These are phyloP conservation scores for Phocides pigmalion DNA, from an alignment of 1,140 invertebrate species.

Conservation along the genomic window DNA sequence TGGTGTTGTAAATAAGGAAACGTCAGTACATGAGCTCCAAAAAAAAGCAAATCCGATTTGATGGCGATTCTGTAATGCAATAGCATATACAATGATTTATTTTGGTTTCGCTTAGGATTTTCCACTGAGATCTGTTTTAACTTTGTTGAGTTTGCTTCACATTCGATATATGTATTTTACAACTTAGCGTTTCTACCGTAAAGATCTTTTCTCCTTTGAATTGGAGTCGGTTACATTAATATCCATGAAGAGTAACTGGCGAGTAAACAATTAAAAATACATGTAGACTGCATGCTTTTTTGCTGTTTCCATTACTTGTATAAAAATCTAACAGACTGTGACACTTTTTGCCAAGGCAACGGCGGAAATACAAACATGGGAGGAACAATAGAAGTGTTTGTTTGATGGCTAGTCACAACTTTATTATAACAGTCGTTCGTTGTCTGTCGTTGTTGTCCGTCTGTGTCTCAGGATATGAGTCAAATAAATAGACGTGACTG, in stretches of 20 bases:
- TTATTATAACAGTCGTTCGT: constrained; percentile 50
- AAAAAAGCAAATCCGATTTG: constrained; percentile 2
- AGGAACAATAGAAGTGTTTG: constrained; percentile 69
- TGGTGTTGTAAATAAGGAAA: constrained; percentile 29
- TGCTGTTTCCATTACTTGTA: no score
- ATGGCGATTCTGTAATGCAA: constrained; percentile 14
- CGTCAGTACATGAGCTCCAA: constrained; percentile 2
- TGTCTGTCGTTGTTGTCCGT: constrained; percentile 46
- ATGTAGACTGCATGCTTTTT: no score
- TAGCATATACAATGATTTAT: neutral
- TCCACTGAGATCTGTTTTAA: constrained; percentile 1
- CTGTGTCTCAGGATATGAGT: constrained; percentile 59
- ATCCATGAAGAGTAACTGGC: no score
- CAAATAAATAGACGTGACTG: constrained; percentile 48
- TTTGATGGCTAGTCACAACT: constrained; percentile 53
- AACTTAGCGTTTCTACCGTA: no score
- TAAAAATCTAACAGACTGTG: constrained; percentile 34
- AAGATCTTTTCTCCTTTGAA: no score
- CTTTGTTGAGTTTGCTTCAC: neutral
- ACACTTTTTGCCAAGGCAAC: constrained; percentile 55
- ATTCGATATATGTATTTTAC: no score
- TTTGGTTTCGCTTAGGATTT: neutral
- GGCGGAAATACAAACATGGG: constrained; percentile 65
- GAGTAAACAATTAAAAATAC: no score
- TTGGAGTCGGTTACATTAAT: no score